Evolutionary conservation across 2,113 vertebrate genomes (phyloP), one percentile per base, ranked within the genome.

Genomic region (Perognathus longimembris): DNA sequence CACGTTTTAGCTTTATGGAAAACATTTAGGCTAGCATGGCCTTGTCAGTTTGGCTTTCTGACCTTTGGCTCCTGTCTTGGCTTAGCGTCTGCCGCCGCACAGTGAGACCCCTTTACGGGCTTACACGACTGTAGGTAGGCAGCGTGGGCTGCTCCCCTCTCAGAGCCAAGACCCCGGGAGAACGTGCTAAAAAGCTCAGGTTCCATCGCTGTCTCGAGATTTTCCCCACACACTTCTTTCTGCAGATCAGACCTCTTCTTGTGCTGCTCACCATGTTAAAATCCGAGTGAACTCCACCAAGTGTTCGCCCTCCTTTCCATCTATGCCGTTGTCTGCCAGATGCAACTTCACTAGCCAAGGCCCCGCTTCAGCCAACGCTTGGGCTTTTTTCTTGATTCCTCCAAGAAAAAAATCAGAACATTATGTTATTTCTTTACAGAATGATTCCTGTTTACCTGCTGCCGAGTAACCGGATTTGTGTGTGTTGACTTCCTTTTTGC

Each of bases 331-430:
- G 70, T 97, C 97, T 42, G 95, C 94, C 89, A 97, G 91, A 76
- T 96, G 54, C 45, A 98, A 30, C 32, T 95, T 97, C 75, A 87
- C 93, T 74, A 98, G 71, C 96, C 97, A 98, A 67, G 97, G 96
- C 11, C 95, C 97, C 45, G 80, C 59, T 59, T 94, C 77, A 1
- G 18, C 8, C 54, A 85, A 15, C 63, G 26, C n/a, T 70, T 93
- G 63, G 34, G 30, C 93, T 81, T 91, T 94, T 92, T 94, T 97
- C 92, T 92, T 95, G 64, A 85, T 84, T 89, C 90, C 96, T 96
- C 30, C 7, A 94, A 96, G 61, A 88, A 93, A 75, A 88, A 93
- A 75, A 86, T 24, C 5, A 42, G 50, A 85, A 66, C 54, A 45
- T 80, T 85, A 78, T 32, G 7, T 77, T 94, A 91, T 61, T 87